These are phyloP conservation scores for Ashinkailepas kermadecensis DNA, from an alignment of 2,888 invertebrate species.

Conservation along the genomic window DNA sequence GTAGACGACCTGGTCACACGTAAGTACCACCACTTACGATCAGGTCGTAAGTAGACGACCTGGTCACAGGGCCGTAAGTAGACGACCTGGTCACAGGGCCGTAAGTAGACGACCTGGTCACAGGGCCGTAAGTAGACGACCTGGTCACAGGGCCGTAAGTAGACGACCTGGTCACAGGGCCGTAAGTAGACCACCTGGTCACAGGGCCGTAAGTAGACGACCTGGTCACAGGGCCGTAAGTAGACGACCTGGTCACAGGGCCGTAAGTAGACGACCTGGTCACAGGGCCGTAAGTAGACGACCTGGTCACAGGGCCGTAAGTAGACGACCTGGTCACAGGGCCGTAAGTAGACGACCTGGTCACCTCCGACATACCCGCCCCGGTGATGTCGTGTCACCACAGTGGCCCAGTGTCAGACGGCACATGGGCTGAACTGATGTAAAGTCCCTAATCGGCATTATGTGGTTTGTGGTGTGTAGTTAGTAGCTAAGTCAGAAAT, in stretches of 20 bases:
- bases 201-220: slow-evolving; percentile 28
- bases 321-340: slow-evolving; percentile 27
- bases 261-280: slow-evolving; percentile 28
- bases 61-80: slow-evolving; percentile 29
- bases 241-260: slow-evolving; percentile 27
- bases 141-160: slow-evolving; percentile 30
- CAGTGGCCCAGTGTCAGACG: no score
- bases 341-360: slow-evolving; percentile 24
- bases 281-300: slow-evolving; percentile 28
- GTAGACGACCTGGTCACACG: no score
- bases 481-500: no score
- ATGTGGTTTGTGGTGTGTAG: no score
- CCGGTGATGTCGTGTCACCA: no score
- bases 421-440: no score
- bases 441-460: no score
- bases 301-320: slow-evolving; percentile 29
- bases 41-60: no score
- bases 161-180: slow-evolving; percentile 25
- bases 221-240: slow-evolving; percentile 30
- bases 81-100: slow-evolving; percentile 26
- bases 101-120: slow-evolving; percentile 28
- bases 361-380: no score
- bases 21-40: no score
- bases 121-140: slow-evolving; percentile 29
- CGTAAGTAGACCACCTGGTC: slow-evolving; percentile 29